Evolutionary conservation across 2,888 invertebrate genomes (phyloP), one percentile per base, ranked within the genome.

Genomic region (Pyrrhia umbra): DNA sequence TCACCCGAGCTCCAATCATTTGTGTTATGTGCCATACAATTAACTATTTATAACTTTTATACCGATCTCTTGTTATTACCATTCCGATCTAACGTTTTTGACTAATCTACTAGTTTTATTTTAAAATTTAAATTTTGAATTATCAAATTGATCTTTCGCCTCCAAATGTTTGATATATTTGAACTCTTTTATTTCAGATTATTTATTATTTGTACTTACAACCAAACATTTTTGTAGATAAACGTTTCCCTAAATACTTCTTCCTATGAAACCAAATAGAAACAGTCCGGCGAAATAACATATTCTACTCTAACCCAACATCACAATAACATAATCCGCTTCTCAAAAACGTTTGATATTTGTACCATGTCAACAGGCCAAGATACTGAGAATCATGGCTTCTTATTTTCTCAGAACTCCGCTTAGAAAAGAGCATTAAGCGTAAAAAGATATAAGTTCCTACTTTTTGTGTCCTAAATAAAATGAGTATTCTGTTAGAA

Each of bases 1-100:
- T 83, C 79, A 68, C 68, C 79, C 68, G 57, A 55, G 64, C 56
- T 61, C 56, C 52, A 62, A 64, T 46, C 50, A 73, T 64, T 73
- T 46, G 49, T 68, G 61, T 55, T 77, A 60, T 77, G 62, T 69
- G 58, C 55, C 54, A 59, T 40, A 63, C 54, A 73, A 77, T 68
- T 73, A 77, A 68, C 47, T 68, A 73, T 75, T 68, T 65, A 64
- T 56, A 77, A 61, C 63, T 63, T 71, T 61, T 56, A 61, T 57
- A 46, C 60, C 49, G 50, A 67, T 76, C 72, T 71, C 56, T 75
- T 72, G 56, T 71, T 60, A 67, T 55, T 65, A 57, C 58, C 60
- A 73, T 68, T 58, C 56, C 50, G 45, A 42, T 46, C 58, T 45
- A 64, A 56, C 20, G 45, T 61, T 62, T 68, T 68, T 43, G 15